phyloP scores from a whole-genome alignment of 2,113 vertebrate species.

The Phrynosoma platyrhinos region DNA sequence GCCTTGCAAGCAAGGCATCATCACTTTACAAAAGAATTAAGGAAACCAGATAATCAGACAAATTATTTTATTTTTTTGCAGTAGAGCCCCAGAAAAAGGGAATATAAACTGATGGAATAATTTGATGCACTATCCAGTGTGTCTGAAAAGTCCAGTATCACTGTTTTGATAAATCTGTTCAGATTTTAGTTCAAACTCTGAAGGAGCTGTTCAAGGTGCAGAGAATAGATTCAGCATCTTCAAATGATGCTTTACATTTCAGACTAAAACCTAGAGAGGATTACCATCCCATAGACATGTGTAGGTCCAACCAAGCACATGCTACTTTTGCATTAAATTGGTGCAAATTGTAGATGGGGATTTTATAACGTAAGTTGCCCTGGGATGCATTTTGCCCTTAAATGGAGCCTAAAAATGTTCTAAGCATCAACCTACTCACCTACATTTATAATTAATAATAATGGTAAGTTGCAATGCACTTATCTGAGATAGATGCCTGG shows the following conservation, averaged over 20 bases:
- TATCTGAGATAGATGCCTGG: not conserved
- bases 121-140: not conserved
- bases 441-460: not conserved
- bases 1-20: not conserved
- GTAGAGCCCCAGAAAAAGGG: not conserved
- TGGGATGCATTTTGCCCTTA: not conserved
- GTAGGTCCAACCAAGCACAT: too few relatives aligned
- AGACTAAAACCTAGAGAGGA: too few relatives aligned
- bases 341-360: not conserved
- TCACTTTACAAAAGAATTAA: rapidly evolving
- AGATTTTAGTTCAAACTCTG: too few relatives aligned
- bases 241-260: too few relatives aligned
- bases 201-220: too few relatives aligned
- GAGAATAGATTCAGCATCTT: too few relatives aligned
- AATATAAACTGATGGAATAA: not conserved
- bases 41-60: not conserved
- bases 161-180: too few relatives aligned
- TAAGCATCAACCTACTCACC: not conserved
- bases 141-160: too few relatives aligned
- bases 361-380: not conserved
- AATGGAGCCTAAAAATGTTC: not conserved
- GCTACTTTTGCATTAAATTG: not conserved
- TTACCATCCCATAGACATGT: too few relatives aligned
- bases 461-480: not conserved
- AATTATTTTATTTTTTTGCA: not conserved